Evolutionary conservation across 2,888 invertebrate genomes (phyloP), one percentile per base, ranked within the genome.

Genomic region (Saturnia pavonia): DNA sequence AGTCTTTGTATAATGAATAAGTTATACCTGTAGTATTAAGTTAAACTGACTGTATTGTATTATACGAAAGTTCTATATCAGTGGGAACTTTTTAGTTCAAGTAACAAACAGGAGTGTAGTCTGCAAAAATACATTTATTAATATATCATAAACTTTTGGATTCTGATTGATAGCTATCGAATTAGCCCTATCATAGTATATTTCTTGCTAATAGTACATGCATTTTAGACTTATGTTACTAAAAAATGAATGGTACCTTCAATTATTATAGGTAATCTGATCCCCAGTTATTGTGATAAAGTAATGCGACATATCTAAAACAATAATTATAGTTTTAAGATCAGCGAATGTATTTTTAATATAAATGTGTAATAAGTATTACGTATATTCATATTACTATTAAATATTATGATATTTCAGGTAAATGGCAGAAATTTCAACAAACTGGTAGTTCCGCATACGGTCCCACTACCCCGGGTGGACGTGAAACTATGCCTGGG

Each of bases 401-500:
- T 27, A 25, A 60, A 60, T 27, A 14, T 22, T 25, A 22, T 60
- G 2, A 6, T 27, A 12, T 54, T 69, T 19, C 69, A 69, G 69
- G 69, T 69, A 48, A 34, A 14, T 14, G 69, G 65, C 25, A 69
- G 12, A 45, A 27, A 34, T 14, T 45, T 60, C 25, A 69, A 45
- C 25, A 12, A 27, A 65, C 27, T 34, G 19, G 69, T 27, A 48
- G 45, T 19, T 27, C 48, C 60, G 43, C 12, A 4, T 43, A 3
- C 22, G 57, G 34, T 34, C 11, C 45, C 27, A 60, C 57, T n/a
- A 54, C 60, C 7, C 57, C 67, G 14, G 70, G 70, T 8, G 70
- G 70, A 9, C 57, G 70, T n/a, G 70, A 51, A 25, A 67, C 70
- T 4, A 22, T 67, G 27, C 60, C 60, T 40, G 71, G 68, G 40